Evolutionary conservation across 2,888 invertebrate species (phyloP), one percentile per base, ranked within the genome.

Genomic region (Metallyticus violacea): DNA sequence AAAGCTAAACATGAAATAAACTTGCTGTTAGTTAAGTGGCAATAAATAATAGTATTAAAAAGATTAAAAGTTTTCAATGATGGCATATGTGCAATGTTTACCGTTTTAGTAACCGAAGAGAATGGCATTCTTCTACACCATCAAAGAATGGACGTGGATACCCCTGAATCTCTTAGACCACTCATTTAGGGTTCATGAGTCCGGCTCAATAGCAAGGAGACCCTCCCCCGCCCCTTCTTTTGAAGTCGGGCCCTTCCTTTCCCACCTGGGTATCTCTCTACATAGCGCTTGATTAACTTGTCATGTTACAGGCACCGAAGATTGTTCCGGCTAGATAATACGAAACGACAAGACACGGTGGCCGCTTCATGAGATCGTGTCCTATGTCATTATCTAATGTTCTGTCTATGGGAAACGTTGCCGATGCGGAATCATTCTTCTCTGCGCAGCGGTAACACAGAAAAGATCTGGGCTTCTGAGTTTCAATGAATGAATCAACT

Each of bases 271-370:
- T 76, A 82, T 62, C 40, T 62, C 40, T 62, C 40, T 62, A 62
- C 40, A 62, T 81, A 85, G 25, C 86, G 86, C 26, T 82, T 84
- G 84, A 86, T 86, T 86, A 86, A 84, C 83, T 84, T 86, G 86
- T 86, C 86, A 86, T 79, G 84, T 86, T 62, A 25, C 28, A 26
- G 28, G 28, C 26, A 26, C 25, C 27, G 79, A 25, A 86, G 86
- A 86, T 86, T 29, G 82, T 81, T 78, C 40, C 40, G 28, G 22
- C 28, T n/a, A 86, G 86, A 86, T 77, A 82, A 86, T 62, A 26
- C 22, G 79, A 83, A 26, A 81, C 78, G 86, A 86, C 86, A 82
- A 83, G 81, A 29, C 86, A 62, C 77, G 84, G 84, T 30, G 77
- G 77, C 76, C 40, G 40, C 40, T 62, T 15, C 40, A 62, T 62